Evolutionary conservation across 2,113 vertebrate genomes (phyloP), one percentile per base, ranked within the genome.

Genomic region (Tachuris rubrigastra): DNA sequence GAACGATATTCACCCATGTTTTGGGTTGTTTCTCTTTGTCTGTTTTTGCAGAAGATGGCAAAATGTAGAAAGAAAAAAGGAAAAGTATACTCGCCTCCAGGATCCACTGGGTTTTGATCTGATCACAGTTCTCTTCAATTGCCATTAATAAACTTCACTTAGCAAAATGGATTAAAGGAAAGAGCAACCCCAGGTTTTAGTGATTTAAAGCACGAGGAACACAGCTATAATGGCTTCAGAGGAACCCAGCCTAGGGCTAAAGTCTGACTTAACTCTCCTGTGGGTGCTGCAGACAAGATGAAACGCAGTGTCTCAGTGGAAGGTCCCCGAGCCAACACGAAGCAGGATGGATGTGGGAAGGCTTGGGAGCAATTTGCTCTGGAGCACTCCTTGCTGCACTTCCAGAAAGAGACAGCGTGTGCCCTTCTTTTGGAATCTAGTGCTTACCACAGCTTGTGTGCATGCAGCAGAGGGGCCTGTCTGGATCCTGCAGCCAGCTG

Each of bases 181-280:
- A 97, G 60, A 84, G 33, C 79, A 95, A 92, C 42, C 84, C 27
- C 42, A 83, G 76, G 35, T 90, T 90, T 88, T 88, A 39, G 59
- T 94, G 76, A 83, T 90, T 94, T 94, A 88, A 96, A 91, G 76
- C 76, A 88, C 1, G 10, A 81, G 49, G 56, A 92, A 85, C 72
- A 84, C 60, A 88, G 89, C 78, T 78, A 75, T 85, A 92, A 89
- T 53, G 44, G 90, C 75, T 95, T 92, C 88, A 94, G 92, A 94
- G 60, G 82, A 96, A 60, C 46, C 20, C 82, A 84, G 96, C 88
- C 85, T 78, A 74, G 68, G 92, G 95, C 93, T 93, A 93, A 94
- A 90, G 74, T 93, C 90, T 97, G 95, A 73, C 83, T 86, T 41
- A 86, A 86, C 68, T 94, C 93, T 95, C 92, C 95, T 88, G 60